Conservation (phyloP, 92 coral and sea anemone genomes). For the Heteractis magnifica region DNA sequence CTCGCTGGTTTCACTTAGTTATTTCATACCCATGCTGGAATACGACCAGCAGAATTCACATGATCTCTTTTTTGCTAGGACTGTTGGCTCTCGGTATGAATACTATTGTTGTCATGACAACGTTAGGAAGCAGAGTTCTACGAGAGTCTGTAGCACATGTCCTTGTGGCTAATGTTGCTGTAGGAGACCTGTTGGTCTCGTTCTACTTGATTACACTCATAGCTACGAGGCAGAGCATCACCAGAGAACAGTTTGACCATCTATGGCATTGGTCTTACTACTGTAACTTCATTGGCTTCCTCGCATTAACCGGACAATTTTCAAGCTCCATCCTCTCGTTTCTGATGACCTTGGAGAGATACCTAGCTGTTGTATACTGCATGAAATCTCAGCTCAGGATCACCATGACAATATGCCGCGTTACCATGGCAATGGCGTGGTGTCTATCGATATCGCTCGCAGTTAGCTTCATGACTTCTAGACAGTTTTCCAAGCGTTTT, state of each 20-base stretch:
- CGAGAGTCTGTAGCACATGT: slow-evolving; percentile 28
- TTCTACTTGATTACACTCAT: slow-evolving; percentile 18
- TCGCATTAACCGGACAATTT: neutral
- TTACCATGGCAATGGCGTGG: slow-evolving; percentile 1
- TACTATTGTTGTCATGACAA: slow-evolving; percentile 22
- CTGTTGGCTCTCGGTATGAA: slow-evolving; percentile 22
- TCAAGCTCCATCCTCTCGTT: neutral
- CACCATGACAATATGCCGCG: neutral
- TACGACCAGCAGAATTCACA: neutral
- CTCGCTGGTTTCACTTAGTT: neutral
- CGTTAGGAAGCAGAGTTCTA: slow-evolving; percentile 12
- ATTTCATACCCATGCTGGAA: slow-evolving; percentile 22
- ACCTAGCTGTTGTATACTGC: slow-evolving; percentile 19
- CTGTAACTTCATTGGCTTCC: slow-evolving; percentile 1
- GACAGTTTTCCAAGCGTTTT: neutral
- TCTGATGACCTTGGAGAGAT: slow-evolving; percentile 13
- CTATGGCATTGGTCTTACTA: neutral
- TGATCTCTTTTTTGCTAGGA: slow-evolving; percentile 17
- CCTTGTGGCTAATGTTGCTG: slow-evolving; percentile 40
- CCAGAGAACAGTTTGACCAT: neutral
- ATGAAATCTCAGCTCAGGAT: neutral
- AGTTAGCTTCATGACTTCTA: neutral
- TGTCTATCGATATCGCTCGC: neutral
- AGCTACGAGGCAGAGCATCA: neutral
- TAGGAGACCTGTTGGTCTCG: slow-evolving; percentile 31